Evolutionary conservation across 2,888 invertebrate species (phyloP).

Genomic region (Cyaniris semiargus): DNA sequence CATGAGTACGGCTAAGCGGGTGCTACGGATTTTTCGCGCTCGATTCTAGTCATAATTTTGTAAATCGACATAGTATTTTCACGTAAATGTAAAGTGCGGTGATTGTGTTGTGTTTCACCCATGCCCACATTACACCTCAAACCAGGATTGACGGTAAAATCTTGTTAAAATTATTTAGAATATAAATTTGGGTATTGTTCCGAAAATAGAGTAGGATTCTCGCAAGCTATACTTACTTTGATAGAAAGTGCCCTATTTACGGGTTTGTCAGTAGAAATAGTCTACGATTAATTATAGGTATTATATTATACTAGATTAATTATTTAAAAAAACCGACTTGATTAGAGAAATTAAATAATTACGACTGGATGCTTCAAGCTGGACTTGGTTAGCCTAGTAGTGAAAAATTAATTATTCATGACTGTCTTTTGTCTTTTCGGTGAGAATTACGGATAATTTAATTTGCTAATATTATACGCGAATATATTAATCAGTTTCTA

Average conservation of each 20-base stretch:
- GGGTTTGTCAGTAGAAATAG: not conserved
- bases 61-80: conserved; percentile 45
- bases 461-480: no score
- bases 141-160: conserved; percentile 74
- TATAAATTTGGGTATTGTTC: conserved; percentile 54
- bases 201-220: conserved; percentile 51
- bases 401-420: not conserved
- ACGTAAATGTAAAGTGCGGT: conserved; percentile 61
- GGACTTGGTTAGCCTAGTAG: no score
- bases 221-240: conserved; percentile 22
- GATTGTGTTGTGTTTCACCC: conserved; percentile 48
- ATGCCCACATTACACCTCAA: conserved; percentile 78
- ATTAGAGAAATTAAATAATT: not conserved
- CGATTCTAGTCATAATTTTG: conserved; percentile 54
- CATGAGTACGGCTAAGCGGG: conserved; percentile 54
- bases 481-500: not conserved
- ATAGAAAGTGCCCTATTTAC: not conserved
- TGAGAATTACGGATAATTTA: not conserved
- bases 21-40: conserved; percentile 64
- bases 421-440: not conserved
- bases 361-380: not conserved
- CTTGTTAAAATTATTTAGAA: conserved; percentile 39
- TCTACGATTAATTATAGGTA: no score
- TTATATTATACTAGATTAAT: no score
- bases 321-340: no score